These are phyloP conservation scores for Cetonia aurata DNA, from an alignment of 2,888 invertebrate species.

Conservation along the genomic window DNA sequence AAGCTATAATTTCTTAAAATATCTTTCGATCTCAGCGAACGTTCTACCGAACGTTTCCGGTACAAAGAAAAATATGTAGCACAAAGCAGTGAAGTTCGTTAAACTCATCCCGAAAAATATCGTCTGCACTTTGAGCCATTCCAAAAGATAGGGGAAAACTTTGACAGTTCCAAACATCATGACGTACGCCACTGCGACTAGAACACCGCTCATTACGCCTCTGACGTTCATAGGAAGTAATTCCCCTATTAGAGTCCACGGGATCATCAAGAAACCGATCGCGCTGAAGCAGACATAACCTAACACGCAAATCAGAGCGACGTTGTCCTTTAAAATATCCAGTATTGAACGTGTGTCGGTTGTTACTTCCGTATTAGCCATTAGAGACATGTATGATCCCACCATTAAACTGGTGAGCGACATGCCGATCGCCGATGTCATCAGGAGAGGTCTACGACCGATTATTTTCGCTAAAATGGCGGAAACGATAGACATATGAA, in stretches of 20 bases:
- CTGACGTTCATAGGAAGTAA: slow-evolving; percentile 69
- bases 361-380: slow-evolving; percentile 54
- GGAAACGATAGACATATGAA: slow-evolving; percentile 69
- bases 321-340: slow-evolving; percentile 59
- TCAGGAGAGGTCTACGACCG: slow-evolving; percentile 68
- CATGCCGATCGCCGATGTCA: slow-evolving; percentile 71
- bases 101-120: slow-evolving; percentile 68
- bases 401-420: slow-evolving; percentile 65
- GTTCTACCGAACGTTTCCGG: slow-evolving; percentile 73
- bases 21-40: slow-evolving; percentile 69
- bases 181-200: slow-evolving; percentile 69
- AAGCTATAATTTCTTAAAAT: slow-evolving; percentile 59
- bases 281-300: slow-evolving; percentile 70
- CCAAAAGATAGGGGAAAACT: slow-evolving; percentile 67
- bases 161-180: slow-evolving; percentile 71
- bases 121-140: slow-evolving; percentile 63
- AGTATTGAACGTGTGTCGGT: slow-evolving; percentile 56
- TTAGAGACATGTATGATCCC: slow-evolving; percentile 60
- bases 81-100: slow-evolving; percentile 65
- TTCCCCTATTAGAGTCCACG: slow-evolving; percentile 72
- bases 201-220: slow-evolving; percentile 68
- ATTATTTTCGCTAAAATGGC: slow-evolving; percentile 67
- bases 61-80: slow-evolving; percentile 68
- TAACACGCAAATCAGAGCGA: slow-evolving; percentile 67
- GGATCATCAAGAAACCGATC: slow-evolving; percentile 70